Evolutionary conservation across 1,140 invertebrate species (phyloP).

Genomic region (Brachionus paranguensis): DNA sequence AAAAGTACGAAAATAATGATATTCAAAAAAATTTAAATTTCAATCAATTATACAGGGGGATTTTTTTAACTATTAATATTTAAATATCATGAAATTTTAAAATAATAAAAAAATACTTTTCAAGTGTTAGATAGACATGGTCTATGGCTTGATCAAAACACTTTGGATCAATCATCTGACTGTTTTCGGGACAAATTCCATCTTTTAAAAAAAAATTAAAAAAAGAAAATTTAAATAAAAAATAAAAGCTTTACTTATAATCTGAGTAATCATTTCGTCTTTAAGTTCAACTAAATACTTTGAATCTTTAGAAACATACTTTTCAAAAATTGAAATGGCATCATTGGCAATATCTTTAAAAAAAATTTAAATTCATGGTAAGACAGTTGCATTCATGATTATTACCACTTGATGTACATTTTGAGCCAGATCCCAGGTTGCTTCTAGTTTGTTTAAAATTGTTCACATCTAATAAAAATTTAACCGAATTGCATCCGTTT

Average conservation of each 20-base stretch:
- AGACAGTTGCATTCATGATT: not conserved
- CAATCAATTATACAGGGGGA: too few species aligned
- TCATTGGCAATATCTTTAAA: not conserved
- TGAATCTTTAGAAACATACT: slow-evolving; percentile 8
- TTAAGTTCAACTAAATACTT: not conserved
- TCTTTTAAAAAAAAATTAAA: not conserved
- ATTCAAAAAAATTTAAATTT: not conserved
- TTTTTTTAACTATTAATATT: too few species aligned
- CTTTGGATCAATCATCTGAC: not conserved
- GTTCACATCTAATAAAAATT: not conserved
- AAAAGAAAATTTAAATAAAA: not conserved
- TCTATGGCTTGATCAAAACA: not conserved
- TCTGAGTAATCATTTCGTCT: not conserved
- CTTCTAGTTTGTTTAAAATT: not conserved
- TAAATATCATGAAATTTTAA: too few species aligned
- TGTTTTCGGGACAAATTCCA: not conserved
- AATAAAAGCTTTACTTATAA: not conserved
- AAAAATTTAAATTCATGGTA: not conserved
- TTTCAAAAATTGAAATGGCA: slow-evolving; percentile 22
- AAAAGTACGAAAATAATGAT: not conserved
- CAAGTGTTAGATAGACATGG: not conserved
- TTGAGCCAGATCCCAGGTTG: not conserved
- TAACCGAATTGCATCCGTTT: not conserved
- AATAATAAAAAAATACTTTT: not conserved
- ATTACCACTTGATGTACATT: not conserved